Evolutionary conservation across 2,888 invertebrate species (phyloP), one percentile per base, ranked within the genome.

Genomic region (Troides oblongomaculatus): DNA sequence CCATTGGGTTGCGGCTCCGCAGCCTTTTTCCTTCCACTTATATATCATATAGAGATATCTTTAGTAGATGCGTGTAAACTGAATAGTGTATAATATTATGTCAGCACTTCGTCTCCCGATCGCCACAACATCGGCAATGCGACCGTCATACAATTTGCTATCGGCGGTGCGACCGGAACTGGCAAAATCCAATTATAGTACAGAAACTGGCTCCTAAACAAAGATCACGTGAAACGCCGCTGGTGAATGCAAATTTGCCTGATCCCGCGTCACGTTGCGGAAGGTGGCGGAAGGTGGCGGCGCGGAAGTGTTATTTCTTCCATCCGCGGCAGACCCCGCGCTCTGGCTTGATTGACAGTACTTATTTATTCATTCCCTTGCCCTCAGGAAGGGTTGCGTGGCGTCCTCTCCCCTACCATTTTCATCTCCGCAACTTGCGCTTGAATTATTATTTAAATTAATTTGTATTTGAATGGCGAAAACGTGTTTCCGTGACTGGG

Each of bases 291-390:
- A 30, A 61, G n/a, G 62, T 60, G 57, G 67, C 62, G 61, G 62
- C 66, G 68, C 70, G 72, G 74, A 72, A 73, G 71, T 75, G 77
- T 79, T 81, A 77, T 80, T 77, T 75, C 79, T 75, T 77, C 74
- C 69, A 75, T 78, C 71, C 80, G 72, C 79, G 71, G 70, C 77
- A 76, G 78, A 77, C 74, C 78, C 64, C 68, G 67, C 71, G 72
- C 46, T 74, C 70, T 63, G 69, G 77, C 74, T 84, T 86, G 87
- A 88, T 85, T 86, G 88, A 86, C 87, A 83, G 78, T 80, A 75
- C 78, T 87, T 86, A 88, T 82, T 87, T 88, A 89, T 89, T 88
- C 86, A 88, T 86, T 79, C 79, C 71, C 68, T 71, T 79, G 81
- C 80, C 84, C 81, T 82, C 80, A 73, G 69, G 74, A 84, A 84